Evolutionary conservation across 2,888 invertebrate genomes (phyloP).

Genomic region (Didymodactylos carnosus): DNA sequence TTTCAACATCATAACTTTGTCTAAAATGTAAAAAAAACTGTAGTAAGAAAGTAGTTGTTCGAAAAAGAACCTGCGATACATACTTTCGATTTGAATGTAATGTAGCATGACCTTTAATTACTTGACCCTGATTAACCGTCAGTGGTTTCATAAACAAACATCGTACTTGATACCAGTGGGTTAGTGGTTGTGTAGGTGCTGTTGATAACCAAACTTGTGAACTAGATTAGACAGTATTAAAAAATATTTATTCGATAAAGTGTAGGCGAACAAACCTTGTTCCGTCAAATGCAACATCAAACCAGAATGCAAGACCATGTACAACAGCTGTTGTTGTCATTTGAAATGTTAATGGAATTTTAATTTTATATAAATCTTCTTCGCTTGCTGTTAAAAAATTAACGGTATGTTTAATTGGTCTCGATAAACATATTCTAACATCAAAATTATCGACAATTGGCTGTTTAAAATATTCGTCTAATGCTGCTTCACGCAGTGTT

Average conservation of each 20-base stretch:
- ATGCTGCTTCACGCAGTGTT: slow-evolving; percentile 68
- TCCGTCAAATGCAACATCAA: slow-evolving; percentile 88
- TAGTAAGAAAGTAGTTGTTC: not conserved
- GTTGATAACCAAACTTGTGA: slow-evolving; percentile 90
- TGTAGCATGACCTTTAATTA: slow-evolving; percentile 62
- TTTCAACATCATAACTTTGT: slow-evolving; percentile 95
- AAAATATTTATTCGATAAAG: not conserved
- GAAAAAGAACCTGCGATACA: slow-evolving; percentile 6
- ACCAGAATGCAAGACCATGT: slow-evolving; percentile 96
- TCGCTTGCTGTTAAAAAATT: slow-evolving; percentile 79
- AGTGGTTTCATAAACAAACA: slow-evolving; percentile 80
- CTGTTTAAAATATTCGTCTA: slow-evolving; percentile 89
- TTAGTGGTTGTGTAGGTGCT: slow-evolving; percentile 84
- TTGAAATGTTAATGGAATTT: slow-evolving; percentile 79
- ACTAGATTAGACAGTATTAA: slow-evolving; percentile 21
- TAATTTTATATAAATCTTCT: slow-evolving; percentile 76
- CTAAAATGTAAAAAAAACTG: slow-evolving; percentile 33
- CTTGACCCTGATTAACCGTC: slow-evolving; percentile 78
- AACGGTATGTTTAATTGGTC: slow-evolving; percentile 72
- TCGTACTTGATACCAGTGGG: slow-evolving; percentile 96
- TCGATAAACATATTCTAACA: slow-evolving; percentile 81
- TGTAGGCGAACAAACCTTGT: slow-evolving; percentile 25
- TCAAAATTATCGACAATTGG: slow-evolving; percentile 97
- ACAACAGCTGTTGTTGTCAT: slow-evolving; percentile 75
- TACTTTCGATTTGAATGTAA: slow-evolving; percentile 74